Base-by-base conservation (phyloP, 2,888 invertebrate genomes). In the Ennomos fuscantarius region DNA sequence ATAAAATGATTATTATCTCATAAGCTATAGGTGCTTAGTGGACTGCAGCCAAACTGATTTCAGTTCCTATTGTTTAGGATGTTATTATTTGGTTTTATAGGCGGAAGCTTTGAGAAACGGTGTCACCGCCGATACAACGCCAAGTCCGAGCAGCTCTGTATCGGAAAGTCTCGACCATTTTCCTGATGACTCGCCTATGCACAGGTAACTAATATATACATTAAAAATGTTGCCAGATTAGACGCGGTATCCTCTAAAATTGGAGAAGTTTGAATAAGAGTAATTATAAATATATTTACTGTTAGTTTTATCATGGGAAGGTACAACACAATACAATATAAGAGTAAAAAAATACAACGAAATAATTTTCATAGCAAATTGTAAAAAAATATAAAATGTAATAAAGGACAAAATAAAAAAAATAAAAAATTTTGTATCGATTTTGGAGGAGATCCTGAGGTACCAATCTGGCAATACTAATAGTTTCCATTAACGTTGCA, bases 91-190 rank as follows among this genome's bases (percentile, higher is more conserved):
- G 31, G 35, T 43, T 50, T 73, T 79, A 57, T 81, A 93, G 93
- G 87, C 93, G 55, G 93, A 93, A 71, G 84, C 89, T 12, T 70
- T 93, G 71, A 82, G 95, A 84, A 91, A 94, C 86, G 93, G 95
- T 78, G 82, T 94, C 69, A 81, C 93, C 87, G 88, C 95, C 45
- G 97, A 97, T 82, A 94, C 96, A 37, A 96, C 97, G 0, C 96
- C 97, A 42, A 97, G 97, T 81, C 98, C 98, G 8, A 96, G 97
- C 85, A 97, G 97, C 79, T 97, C 97, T 68, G 94, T 98, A 54
- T 97, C 97, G 69, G 98, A 98, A 91, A 96, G 97, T 69, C 93
- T 97, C 73, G 98, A 98, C 89, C 94, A 96, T 78, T 98, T 97
- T 85, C 97, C 97, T 44, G 97, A 97, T 76, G 97, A 97, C 76